phyloP scores from a whole-genome alignment of 64 coral and sea anemone species.

The Porites australiensis region DNA sequence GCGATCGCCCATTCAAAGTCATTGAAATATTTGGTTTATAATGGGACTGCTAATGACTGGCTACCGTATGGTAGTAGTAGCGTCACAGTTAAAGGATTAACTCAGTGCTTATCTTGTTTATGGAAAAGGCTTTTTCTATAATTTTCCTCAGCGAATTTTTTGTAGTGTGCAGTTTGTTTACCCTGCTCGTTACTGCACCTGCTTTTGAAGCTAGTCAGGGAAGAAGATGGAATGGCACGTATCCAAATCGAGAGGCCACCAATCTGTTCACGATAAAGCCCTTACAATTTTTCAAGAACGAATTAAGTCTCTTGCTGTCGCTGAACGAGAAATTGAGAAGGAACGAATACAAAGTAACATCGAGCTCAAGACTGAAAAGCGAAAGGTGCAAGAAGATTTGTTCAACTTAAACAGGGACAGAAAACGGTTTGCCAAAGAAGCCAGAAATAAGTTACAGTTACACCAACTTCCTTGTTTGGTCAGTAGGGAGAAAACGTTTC shows the following conservation, averaged over 20 bases:
- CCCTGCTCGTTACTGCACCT: no score
- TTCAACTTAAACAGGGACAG: conserved; percentile 35
- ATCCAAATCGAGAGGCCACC: conserved; percentile 1
- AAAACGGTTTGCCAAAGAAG: conserved; percentile 41
- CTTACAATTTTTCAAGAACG: conserved; percentile 60
- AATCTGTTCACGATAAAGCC: conserved; percentile 65
- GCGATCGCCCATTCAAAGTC: no score
- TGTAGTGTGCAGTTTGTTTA: no score
- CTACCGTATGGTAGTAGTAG: no score
- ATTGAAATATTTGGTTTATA: no score
- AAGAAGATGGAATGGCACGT: not conserved
- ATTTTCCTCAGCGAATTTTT: no score
- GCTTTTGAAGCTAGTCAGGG: no score
- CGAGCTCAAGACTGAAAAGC: conserved; percentile 48
- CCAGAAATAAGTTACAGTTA: not conserved
- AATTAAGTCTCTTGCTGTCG: conserved; percentile 15
- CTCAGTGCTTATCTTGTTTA: no score
- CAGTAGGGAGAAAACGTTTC: conserved; percentile 4
- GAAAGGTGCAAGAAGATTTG: conserved; percentile 60
- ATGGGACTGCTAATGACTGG: no score
- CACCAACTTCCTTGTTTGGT: not conserved
- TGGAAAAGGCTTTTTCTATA: no score
- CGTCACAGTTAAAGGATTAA: no score
- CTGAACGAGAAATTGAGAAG: conserved; percentile 37
- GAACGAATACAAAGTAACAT: conserved; percentile 25